Base-by-base conservation (phyloP, 2,113 vertebrate genomes). In the Ibidorhyncha struthersii region DNA sequence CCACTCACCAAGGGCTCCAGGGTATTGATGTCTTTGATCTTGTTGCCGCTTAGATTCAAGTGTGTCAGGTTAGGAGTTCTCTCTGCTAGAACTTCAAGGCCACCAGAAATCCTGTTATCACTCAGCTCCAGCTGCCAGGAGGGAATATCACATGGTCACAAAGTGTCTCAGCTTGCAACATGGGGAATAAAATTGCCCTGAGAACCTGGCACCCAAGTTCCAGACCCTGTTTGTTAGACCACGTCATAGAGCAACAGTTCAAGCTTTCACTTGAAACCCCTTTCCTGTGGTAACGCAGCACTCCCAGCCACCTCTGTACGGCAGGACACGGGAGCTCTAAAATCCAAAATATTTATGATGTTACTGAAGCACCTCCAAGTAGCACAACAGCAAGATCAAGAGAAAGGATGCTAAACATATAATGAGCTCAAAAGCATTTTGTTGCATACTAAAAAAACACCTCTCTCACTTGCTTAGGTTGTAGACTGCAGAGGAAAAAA, bases 1-100 rank as follows among this genome's bases (percentile, higher is more conserved):
- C n/a, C 78, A 95, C 98, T 98, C 94, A 99, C 98, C 98, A 99
- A 97, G 40, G 98, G 96, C 91, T 99, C 97, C 93, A 99, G 83
- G 43, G 98, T 98, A 76, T 98, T 98, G 89, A 99, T 97, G 80
- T 99, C 99, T 82, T 98, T 99, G 97, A 99, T 98, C 97, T 99
- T 98, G 98, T 99, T 99, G 27, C 98, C 98, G 0, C 99, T 99
- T 83, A 99, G 98, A 95, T 99, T 99, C 94, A 99, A 97, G 96
- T 99, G 98, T 21, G 98, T 98, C 96, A 99, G 97, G 96, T 98
- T 98, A 41, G 99, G 98, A 90, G 98, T 99, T 89, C 98, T 98
- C 95, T 98, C 98, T 5, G 96, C 98, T 95, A 99, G 97, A 29
- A 97, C 72, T 92, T 99, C 99, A 92, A 99, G 91, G 81, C 98